Evolutionary conservation across 2,113 vertebrate genomes (phyloP).

Genomic region (Eurypyga helias): DNA sequence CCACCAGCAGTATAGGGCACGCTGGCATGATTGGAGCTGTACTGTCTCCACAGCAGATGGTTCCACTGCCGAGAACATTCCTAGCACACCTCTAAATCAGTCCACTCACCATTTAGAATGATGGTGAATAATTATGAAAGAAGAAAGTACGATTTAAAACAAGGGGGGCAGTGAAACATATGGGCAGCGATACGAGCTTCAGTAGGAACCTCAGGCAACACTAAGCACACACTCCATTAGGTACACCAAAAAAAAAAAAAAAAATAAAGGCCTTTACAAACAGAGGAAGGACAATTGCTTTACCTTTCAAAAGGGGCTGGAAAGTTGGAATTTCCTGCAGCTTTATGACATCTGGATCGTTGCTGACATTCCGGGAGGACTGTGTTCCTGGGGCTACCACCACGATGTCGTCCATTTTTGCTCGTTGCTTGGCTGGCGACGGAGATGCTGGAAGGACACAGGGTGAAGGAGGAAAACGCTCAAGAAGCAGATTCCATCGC

Average conservation of each 20-base stretch:
- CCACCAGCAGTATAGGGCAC: background rate
- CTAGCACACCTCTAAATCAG: background rate
- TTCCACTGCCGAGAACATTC: background rate
- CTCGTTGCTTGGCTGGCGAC: slow-evolving; percentile 92
- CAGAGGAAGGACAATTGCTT: background rate
- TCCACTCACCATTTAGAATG: background rate
- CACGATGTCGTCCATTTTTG: slow-evolving; percentile 98
- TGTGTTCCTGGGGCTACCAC: slow-evolving; percentile 93
- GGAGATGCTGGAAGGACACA: slow-evolving; percentile 78
- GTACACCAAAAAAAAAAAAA: background rate
- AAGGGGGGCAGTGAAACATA: background rate
- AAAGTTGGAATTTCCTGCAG: slow-evolving; percentile 98
- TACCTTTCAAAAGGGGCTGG: slow-evolving; percentile 96
- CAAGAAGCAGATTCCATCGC: background rate
- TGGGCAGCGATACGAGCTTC: background rate
- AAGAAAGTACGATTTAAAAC: background rate
- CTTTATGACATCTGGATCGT: slow-evolving; percentile 97
- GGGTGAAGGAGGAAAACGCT: background rate
- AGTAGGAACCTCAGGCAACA: background rate
- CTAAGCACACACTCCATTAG: background rate
- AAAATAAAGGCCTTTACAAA: background rate
- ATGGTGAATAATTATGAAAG: background rate
- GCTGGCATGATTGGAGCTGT: background rate
- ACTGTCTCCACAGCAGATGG: background rate
- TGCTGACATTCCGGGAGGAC: slow-evolving; percentile 91